These are phyloP conservation scores for Catocala fraxini DNA, from an alignment of 2,888 invertebrate genomes.

Conservation along the genomic window DNA sequence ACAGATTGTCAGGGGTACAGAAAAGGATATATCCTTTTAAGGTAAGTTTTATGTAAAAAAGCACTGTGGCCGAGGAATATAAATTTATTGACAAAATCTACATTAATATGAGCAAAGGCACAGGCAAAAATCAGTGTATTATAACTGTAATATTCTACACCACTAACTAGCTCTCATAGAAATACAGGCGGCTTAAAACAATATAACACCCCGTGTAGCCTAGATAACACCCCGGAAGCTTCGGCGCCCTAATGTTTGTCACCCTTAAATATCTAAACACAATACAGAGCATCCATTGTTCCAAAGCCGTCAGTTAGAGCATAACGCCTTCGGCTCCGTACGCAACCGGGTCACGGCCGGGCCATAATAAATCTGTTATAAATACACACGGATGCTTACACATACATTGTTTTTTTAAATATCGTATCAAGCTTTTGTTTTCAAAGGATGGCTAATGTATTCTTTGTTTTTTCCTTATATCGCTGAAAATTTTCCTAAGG, in stretches of 20 bases:
- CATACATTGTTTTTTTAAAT: constrained; percentile 8
- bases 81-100: no score
- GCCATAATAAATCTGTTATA: constrained; percentile 24
- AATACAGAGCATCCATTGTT: constrained; percentile 6
- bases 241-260: background rate
- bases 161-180: no score
- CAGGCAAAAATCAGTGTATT: no score
- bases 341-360: constrained; percentile 30
- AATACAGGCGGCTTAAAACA: no score
- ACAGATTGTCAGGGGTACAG: no score
- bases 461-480: background rate
- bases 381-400: constrained; percentile 4
- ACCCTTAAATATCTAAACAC: background rate
- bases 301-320: background rate
- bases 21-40: no score
- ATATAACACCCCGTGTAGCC: no score
- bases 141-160: no score
- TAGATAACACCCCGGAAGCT: no score
- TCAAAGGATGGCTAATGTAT: background rate
- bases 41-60: no score
- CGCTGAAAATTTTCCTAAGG: background rate
- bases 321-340: constrained; percentile 1
- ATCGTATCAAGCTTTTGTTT: background rate
- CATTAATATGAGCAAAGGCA: no score
- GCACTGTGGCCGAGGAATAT: no score